Evolutionary conservation across 1,140 invertebrate genomes (phyloP), one percentile per base, ranked within the genome.

Genomic region (Delia radicum): DNA sequence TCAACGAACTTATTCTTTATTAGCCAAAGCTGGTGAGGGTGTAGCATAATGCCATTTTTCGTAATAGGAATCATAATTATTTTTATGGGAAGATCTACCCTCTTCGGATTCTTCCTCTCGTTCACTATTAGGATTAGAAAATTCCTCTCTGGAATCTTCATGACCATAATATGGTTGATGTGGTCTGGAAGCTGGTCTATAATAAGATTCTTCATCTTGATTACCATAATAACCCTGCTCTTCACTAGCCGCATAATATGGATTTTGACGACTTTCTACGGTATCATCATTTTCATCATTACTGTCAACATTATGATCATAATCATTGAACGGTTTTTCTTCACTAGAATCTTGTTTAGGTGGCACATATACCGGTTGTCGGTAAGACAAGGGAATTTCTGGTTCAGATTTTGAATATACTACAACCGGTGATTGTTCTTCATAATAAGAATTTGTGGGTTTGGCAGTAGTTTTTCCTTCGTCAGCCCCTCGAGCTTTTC

Each of bases 361-460:
- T 26, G 73, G 73, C 10, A 33, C 72, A 28, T 24, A 27, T 7
- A 33, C 18, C 6, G 37, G 18, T 42, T 76, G 75, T 24, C 72
- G 37, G 2, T 65, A 73, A 12, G 63, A 61, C 3, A 76, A 27
- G 1, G 48, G 27, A 0, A 73, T 26, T 13, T 18, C 24, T 18
- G 6, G 5, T 27, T 73, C 33, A 13, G 55, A 71, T 29, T 76
- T 73, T 2, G 75, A 72, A 18, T 76, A 73, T 10, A 76, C 75
- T 0, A 76, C 28, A 27, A 76, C 75, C 0, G 75, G 75, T 71
- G 13, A 33, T 71, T 76, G 75, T 42, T 76, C 75, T 55, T 76
- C 75, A 27, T 76, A 76, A 42, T 76, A 73, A 6, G 29, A 33
- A 18, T 69, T 21, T 21, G 29, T 2, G 4, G 33, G 21, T 24